These are phyloP conservation scores for Drosophila mayaguana DNA, from an alignment of 2,888 invertebrate species.

Conservation along the genomic window DNA sequence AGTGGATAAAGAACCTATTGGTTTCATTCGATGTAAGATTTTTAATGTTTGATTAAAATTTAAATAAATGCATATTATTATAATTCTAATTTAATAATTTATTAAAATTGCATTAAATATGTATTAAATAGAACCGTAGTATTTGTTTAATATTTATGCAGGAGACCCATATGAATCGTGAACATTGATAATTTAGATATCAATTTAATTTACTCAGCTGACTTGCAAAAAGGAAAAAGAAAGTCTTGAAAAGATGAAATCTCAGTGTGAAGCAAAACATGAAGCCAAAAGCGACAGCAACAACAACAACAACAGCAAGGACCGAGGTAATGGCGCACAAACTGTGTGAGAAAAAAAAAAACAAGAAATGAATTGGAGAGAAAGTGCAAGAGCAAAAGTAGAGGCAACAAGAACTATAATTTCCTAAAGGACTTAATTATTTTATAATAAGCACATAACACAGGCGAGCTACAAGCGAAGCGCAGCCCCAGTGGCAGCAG, in stretches of 20 bases:
- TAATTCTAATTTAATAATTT: not conserved
- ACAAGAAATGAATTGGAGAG: conserved; percentile 18
- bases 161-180: not conserved
- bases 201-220: not conserved
- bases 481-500: conserved; percentile 34
- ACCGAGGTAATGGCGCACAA: conserved; percentile 34
- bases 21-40: not conserved
- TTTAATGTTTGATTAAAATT: not conserved
- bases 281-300: conserved; percentile 9
- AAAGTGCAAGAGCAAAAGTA: conserved; percentile 37
- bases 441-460: conserved; percentile 82
- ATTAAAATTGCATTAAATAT: not conserved
- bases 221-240: not conserved
- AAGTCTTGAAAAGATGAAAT: conserved; percentile 6
- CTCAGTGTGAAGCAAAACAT: conserved; percentile 18
- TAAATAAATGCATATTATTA: not conserved
- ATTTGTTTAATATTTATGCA: not conserved
- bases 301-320: not conserved
- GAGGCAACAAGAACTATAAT: conserved; percentile 76
- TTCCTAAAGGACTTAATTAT: conserved; percentile 82
- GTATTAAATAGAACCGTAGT: not conserved
- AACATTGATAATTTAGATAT: not conserved
- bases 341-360: conserved; percentile 45
- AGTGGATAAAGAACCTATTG: not conserved
- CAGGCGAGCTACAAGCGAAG: conserved; percentile 40